These are phyloP conservation scores for Ctenodactylus gundi DNA, from an alignment of 2,113 vertebrate genomes.

Conservation along the genomic window DNA sequence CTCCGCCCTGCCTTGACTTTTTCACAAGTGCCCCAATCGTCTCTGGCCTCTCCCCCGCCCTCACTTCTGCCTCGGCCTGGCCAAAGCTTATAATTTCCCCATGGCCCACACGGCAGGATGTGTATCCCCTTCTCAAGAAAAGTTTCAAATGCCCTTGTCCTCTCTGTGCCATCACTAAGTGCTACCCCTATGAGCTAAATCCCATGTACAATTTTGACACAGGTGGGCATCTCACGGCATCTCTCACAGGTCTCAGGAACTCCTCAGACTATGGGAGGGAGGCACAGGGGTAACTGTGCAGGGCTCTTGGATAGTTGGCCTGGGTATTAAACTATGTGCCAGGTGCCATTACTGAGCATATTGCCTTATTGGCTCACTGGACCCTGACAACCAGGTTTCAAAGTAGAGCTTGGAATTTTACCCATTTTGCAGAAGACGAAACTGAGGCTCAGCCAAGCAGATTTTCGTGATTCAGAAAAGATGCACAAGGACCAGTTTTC, in stretches of 20 bases:
- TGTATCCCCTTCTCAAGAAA: neutral
- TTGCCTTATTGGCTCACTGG: neutral
- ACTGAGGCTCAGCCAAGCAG: neutral
- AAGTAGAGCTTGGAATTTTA: neutral
- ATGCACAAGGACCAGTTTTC: neutral
- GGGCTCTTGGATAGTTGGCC: neutral
- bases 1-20: neutral
- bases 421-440: conserved; percentile 11
- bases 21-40: neutral
- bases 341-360: neutral
- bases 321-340: neutral
- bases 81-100: neutral
- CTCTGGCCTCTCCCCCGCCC: neutral
- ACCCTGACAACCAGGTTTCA: neutral
- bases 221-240: neutral
- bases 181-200: neutral
- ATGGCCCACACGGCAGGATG: neutral
- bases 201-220: neutral
- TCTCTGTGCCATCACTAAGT: neutral
- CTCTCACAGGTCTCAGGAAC: neutral
- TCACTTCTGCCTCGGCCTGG: neutral
- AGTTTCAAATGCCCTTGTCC: neutral
- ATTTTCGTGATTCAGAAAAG: neutral
- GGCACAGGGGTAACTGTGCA: neutral
- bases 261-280: neutral